Conservation (phyloP, 2,888 invertebrate genomes). For the Drosophila meridiana region DNA sequence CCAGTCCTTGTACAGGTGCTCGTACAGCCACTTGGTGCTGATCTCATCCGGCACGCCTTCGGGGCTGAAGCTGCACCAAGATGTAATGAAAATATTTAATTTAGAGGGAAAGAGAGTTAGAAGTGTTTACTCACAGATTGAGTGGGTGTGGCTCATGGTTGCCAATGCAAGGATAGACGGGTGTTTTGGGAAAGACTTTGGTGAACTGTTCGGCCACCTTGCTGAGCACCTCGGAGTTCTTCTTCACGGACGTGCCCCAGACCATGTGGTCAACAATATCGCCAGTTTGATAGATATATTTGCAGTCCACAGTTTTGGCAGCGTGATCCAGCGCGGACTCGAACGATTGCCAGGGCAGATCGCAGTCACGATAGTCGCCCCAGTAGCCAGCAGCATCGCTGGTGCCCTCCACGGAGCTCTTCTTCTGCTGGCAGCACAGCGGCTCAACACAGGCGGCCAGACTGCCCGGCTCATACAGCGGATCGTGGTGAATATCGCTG, state of each 20-base stretch:
- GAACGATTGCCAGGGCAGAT: constrained; percentile 90
- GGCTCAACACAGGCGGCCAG: constrained; percentile 91
- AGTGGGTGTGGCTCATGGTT: constrained; percentile 94
- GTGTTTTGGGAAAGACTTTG: constrained; percentile 87
- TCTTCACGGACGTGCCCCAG: constrained; percentile 91
- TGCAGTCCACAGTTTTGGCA: constrained; percentile 87
- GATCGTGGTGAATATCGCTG: constrained; percentile 91
- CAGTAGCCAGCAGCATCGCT: constrained; percentile 89
- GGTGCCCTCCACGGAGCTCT: constrained; percentile 56
- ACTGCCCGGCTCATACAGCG: constrained; percentile 88
- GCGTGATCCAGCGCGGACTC: constrained; percentile 89
- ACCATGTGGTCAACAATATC: constrained; percentile 94
- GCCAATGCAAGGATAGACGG: constrained; percentile 90
- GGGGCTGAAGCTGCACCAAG: constrained; percentile 87
- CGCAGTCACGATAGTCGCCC: constrained; percentile 93
- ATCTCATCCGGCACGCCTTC: constrained; percentile 84
- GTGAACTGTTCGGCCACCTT: constrained; percentile 86
- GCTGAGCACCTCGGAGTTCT: constrained; percentile 87
- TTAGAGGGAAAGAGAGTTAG: neutral
- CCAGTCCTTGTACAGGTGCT: constrained; percentile 90
- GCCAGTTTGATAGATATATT: constrained; percentile 92
- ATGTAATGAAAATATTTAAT: too few species aligned
- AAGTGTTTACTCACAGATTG: constrained; percentile 89
- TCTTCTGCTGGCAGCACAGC: constrained; percentile 89
- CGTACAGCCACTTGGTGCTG: constrained; percentile 91